Percentiles rank a stretch among this genome's conserved stretches.
Conservation (phyloP, 2,797 vertebrate species). For the Orientallactaga sibirica region DNA sequence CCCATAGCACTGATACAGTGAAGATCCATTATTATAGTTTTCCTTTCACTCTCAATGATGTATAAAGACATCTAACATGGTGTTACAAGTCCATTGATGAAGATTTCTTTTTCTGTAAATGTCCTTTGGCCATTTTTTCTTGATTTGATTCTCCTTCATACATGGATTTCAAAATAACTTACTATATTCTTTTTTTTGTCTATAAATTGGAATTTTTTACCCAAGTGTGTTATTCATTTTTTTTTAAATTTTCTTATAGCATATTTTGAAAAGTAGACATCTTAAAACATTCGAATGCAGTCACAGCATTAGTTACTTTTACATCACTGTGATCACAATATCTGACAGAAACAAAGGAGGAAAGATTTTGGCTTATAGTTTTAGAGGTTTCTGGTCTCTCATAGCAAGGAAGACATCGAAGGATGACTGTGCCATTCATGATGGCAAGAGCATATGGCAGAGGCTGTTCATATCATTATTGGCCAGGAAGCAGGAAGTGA, state of each 20-base stretch:
- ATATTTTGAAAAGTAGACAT: not conserved
- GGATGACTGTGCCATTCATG: not conserved
- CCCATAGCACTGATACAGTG: not conserved
- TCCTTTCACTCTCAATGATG: not conserved
- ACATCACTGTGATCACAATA: too few relatives aligned
- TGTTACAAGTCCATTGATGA: conserved; percentile 24
- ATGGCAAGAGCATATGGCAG: too few relatives aligned
- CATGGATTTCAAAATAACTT: not conserved
- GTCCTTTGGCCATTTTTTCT: conserved; percentile 15
- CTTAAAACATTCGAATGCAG: not conserved
- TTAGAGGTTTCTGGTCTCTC: too few relatives aligned
- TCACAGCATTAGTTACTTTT: not conserved
- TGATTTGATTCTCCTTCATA: not conserved
- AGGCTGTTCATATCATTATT: too few relatives aligned
- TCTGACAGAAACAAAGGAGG: too few relatives aligned
- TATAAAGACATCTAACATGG: not conserved
- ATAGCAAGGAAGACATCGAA: too few relatives aligned
- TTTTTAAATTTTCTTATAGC: not conserved
- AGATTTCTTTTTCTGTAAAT: not conserved
- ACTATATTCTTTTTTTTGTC: conserved; percentile 8
- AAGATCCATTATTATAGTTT: not conserved
- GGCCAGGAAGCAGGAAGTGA: too few relatives aligned
- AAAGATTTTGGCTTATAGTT: too few relatives aligned
- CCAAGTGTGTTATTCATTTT: not conserved
- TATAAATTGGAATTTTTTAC: conserved; percentile 37